phyloP scores from a whole-genome alignment of 2,888 invertebrate species.

The Pseudeuparius sepicola region DNA sequence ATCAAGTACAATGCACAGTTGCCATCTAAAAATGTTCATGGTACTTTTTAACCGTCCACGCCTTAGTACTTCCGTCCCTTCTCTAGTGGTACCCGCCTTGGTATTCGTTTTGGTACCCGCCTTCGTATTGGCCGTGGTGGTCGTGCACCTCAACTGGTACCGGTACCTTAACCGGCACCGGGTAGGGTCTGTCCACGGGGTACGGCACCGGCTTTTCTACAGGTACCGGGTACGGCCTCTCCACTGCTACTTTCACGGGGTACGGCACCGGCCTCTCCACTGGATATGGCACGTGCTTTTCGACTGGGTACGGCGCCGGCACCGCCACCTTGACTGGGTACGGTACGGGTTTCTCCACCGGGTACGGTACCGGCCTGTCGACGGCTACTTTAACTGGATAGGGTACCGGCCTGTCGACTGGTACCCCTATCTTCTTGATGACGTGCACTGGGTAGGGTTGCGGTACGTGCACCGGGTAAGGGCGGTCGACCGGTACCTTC shows the following conservation, averaged over 20 bases:
- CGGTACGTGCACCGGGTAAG: constrained; percentile 59
- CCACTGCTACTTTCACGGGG: constrained; percentile 48
- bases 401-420: constrained; percentile 58
- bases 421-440: constrained; percentile 56
- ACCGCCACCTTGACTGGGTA: constrained; percentile 55
- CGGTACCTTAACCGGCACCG: constrained; percentile 58
- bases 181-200: constrained; percentile 51
- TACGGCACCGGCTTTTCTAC: constrained; percentile 56
- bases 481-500: constrained; percentile 58
- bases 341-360: constrained; percentile 54
- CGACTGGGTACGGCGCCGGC: constrained; percentile 62
- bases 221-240: constrained; percentile 45
- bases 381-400: constrained; percentile 53
- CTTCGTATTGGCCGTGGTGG: constrained; percentile 26
- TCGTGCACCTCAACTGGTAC: constrained; percentile 31
- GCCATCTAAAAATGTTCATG: too few relatives aligned
- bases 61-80: too few relatives aligned
- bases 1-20: too few relatives aligned
- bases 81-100: too few relatives aligned
- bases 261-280: constrained; percentile 50
- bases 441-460: constrained; percentile 59
- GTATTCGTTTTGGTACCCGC: constrained; percentile 27
- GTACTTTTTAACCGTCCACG: too few relatives aligned
- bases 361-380: constrained; percentile 45
- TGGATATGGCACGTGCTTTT: constrained; percentile 50